Conservation (phyloP, 2,888 invertebrate genomes). For the Meliscaeva auricollis region DNA sequence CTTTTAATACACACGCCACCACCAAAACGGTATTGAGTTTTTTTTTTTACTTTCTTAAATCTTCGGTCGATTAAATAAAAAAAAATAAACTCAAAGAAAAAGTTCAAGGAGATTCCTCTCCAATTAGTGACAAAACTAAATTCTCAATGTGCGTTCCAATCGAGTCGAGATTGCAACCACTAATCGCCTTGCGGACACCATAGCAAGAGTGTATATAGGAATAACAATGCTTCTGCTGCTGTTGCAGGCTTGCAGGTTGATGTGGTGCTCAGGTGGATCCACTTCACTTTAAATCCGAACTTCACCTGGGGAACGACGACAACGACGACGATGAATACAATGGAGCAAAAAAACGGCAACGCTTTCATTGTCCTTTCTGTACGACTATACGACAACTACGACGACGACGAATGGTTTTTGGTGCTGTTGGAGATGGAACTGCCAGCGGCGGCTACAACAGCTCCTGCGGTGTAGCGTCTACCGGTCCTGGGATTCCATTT, state of each 20-base stretch:
- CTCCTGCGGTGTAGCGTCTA: slow-evolving; percentile 53
- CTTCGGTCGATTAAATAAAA: slow-evolving; percentile 47
- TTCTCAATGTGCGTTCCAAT: slow-evolving; percentile 46
- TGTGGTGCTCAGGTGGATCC: slow-evolving; percentile 65
- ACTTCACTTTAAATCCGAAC: slow-evolving; percentile 67
- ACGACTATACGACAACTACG: neutral
- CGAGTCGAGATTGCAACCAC: slow-evolving; percentile 65
- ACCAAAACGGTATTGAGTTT: slow-evolving; percentile 7
- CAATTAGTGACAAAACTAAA: slow-evolving; percentile 73
- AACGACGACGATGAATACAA: neutral
- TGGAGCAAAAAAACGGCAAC: slow-evolving; percentile 22
- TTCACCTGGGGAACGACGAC: slow-evolving; percentile 62
- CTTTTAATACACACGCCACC: neutral
- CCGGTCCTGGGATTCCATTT: slow-evolving; percentile 70
- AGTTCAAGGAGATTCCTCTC: slow-evolving; percentile 64
- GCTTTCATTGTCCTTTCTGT: slow-evolving; percentile 56
- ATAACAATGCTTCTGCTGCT: neutral
- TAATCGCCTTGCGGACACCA: slow-evolving; percentile 59
- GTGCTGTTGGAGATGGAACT: slow-evolving; percentile 46
- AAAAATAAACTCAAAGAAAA: slow-evolving; percentile 1
- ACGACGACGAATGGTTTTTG: slow-evolving; percentile 29
- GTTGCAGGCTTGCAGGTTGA: neutral
- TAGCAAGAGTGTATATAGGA: neutral
- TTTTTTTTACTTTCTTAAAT: too few species aligned
- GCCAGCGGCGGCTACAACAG: slow-evolving; percentile 27